Evolutionary conservation across 1,140 invertebrate genomes (phyloP).

Genomic region (Sitophilus oryzae): DNA sequence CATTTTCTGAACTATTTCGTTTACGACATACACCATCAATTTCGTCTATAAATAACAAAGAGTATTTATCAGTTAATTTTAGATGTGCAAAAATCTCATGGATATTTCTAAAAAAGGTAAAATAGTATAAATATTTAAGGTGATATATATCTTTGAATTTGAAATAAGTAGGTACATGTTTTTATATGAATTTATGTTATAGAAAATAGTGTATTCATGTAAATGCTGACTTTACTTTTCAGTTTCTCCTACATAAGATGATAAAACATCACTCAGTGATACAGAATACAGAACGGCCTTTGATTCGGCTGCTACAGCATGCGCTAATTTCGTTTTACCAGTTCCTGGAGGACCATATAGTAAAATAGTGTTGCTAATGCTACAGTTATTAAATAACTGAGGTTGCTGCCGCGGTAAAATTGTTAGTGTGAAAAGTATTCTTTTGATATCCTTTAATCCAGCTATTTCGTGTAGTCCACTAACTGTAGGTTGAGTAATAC

Average conservation of each 20-base stretch:
- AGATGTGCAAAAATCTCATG: conserved; percentile 45
- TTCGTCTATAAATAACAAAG: conserved; percentile 56
- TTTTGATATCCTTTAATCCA: conserved; percentile 26
- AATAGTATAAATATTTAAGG: not conserved
- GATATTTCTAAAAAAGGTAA: conserved; percentile 17
- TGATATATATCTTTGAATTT: no score
- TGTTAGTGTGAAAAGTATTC: conserved; percentile 17
- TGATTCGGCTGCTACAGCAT: conserved; percentile 52
- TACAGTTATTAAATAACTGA: conserved; percentile 33
- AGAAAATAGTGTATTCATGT: no score
- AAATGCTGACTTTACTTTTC: conserved; percentile 56
- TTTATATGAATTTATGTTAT: no score
- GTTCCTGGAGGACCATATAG: conserved; percentile 68
- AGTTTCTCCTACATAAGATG: conserved; percentile 52
- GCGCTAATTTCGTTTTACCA: conserved; percentile 62
- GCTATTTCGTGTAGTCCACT: conserved; percentile 34
- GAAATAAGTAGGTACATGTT: no score
- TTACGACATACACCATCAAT: conserved; percentile 54
- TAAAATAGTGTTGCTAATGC: conserved; percentile 49
- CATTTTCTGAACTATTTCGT: conserved; percentile 47
- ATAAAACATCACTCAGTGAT: conserved; percentile 51
- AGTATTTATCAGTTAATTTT: conserved; percentile 37
- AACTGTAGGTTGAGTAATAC: conserved; percentile 20
- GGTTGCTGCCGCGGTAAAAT: conserved; percentile 39
- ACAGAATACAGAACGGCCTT: conserved; percentile 48